Percentiles rank a stretch among this genome's conserved stretches.
phyloP scores from a whole-genome alignment of 2,113 vertebrate species.

The Heterochromis multidens region DNA sequence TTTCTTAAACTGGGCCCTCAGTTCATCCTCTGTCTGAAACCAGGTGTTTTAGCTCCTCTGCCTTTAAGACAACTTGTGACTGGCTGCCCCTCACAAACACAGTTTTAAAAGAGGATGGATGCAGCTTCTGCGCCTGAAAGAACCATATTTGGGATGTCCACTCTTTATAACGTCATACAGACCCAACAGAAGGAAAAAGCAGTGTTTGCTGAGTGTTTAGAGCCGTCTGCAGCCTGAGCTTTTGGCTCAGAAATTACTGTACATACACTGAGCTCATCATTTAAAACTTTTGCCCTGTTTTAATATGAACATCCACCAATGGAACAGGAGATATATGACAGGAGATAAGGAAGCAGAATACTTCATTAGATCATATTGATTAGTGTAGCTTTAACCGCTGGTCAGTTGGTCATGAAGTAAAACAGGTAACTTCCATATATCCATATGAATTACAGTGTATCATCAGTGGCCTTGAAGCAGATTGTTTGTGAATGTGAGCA shows the following conservation, averaged over 20 bases:
- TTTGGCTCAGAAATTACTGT: not conserved
- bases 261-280: not conserved
- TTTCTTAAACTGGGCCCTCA: not conserved
- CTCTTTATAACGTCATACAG: not conserved
- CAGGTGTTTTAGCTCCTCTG: not conserved
- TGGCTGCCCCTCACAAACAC: too few species aligned
- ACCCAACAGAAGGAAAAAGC: not conserved
- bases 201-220: too few species aligned
- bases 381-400: not conserved
- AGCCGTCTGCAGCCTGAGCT: too few species aligned
- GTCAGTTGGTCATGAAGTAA: not conserved
- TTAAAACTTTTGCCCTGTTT: not conserved
- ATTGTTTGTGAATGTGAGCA: not conserved
- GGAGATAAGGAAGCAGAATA: not conserved
- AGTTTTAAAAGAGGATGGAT: too few species aligned
- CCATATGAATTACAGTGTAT: not conserved
- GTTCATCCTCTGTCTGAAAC: not conserved
- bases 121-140: not conserved
- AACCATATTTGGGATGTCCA: not conserved
- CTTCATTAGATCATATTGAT: not conserved
- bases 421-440: not conserved
- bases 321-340: not conserved
- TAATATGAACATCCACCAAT: not conserved
- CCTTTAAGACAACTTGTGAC: not conserved
- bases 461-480: not conserved